These are phyloP conservation scores for Girardinus metallicus DNA, from an alignment of 2,797 vertebrate species.

Conservation along the genomic window DNA sequence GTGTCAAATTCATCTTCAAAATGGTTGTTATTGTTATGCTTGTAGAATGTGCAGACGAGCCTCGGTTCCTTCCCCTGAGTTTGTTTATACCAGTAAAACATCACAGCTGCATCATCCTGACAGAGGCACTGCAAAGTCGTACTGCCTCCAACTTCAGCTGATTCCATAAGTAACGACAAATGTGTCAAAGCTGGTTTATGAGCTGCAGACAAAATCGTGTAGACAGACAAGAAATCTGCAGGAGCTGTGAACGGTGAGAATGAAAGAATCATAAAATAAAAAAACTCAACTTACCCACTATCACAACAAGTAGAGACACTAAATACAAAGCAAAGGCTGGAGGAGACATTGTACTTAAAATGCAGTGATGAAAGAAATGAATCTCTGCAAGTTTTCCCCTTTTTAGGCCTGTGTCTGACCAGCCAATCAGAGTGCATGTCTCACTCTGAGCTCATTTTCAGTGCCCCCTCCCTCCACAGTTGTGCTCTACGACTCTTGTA, in stretches of 20 bases:
- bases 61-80: constrained; percentile 24
- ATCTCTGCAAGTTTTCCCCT: constrained; percentile 11
- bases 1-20: constrained; percentile 20
- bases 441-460: constrained; percentile 11
- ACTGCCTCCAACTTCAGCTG: constrained; percentile 8
- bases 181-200: not conserved
- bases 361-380: constrained; percentile 27
- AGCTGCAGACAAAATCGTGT: constrained; percentile 15
- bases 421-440: constrained; percentile 29
- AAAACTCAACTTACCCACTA: constrained; percentile 39
- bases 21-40: accelerated
- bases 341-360: constrained; percentile 40
- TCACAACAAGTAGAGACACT: constrained; percentile 7
- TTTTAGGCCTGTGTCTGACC: constrained; percentile 33
- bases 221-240: not conserved
- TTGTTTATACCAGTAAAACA: constrained; percentile 57
- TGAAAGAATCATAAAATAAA: not conserved
- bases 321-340: constrained; percentile 12
- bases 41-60: constrained; percentile 29
- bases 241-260: accelerated
- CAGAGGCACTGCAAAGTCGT: constrained; percentile 38
- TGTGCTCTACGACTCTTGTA: not conserved
- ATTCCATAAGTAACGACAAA: not conserved
- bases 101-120: not conserved
- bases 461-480: not conserved